Conservation (phyloP, 2,888 invertebrate genomes). For the Terebella lapidaria region DNA sequence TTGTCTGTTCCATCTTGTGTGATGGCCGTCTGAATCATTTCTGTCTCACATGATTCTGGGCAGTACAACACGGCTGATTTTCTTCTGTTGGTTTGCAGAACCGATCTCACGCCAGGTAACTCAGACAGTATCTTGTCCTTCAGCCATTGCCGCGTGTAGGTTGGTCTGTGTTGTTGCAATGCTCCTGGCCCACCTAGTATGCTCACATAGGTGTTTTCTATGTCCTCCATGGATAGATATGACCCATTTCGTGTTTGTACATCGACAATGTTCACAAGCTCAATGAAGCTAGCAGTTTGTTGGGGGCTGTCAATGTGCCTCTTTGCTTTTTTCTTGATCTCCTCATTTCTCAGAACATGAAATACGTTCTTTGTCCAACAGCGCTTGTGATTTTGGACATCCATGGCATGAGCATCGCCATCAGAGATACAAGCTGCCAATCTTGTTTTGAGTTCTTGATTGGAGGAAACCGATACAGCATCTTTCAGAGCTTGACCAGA, state of each 20-base stretch:
- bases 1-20: neutral
- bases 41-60: conserved; percentile 10
- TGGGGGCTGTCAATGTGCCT: no score
- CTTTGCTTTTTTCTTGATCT: neutral
- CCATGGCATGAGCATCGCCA: neutral
- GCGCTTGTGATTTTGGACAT: neutral
- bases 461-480: no score
- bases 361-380: neutral
- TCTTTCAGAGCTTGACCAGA: neutral
- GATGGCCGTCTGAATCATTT: neutral
- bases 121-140: no score
- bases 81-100: no score
- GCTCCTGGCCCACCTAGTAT: no score
- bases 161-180: no score
- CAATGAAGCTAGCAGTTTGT: neutral
- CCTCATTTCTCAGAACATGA: neutral
- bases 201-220: no score
- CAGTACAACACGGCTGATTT: conserved; percentile 13
- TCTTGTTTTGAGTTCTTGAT: no score
- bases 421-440: neutral
- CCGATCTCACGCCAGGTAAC: no score
- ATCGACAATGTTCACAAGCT: neutral
- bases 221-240: no score
- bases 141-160: no score
- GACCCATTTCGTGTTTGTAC: no score